Evolutionary conservation across 2,888 invertebrate genomes (phyloP), one percentile per base, ranked within the genome.

Genomic region (Meloe dianella): DNA sequence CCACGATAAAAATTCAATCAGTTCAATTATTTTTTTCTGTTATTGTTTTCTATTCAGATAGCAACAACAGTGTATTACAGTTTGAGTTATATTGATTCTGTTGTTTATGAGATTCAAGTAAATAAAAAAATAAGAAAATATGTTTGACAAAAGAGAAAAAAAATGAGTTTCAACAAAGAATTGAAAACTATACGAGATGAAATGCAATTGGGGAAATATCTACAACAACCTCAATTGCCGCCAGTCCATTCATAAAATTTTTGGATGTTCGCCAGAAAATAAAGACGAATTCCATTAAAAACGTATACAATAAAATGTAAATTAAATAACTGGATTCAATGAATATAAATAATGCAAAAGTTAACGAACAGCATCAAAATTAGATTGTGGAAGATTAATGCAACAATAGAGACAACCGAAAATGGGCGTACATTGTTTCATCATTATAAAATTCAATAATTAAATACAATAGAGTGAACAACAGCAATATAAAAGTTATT

Each of bases 251-350:
- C 47, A 22, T 51, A 51, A 51, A 51, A 51, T 51, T 22, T 51
- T 9, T 51, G 47, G 47, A 51, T 51, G 20, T 9, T 51, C 10
- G 47, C 47, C 47, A 51, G 20, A 10, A 51, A 41, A 38, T n/a
- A 38, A 22, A 51, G 22, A 51, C 0, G 47, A 51, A 51, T 51
- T 20, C 47, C 20, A 51, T 22, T 51, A 51, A 10, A 51, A 51
- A 9, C 22, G n/a, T 17, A 41, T 17, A 41, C 41, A 41, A 41
- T 41, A 41, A 67, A 67, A 64, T 60, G 57, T 62, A 67, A 67
- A 67, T 64, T 67, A 64, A 67, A 67, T 67, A 64, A 64, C 67
- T 58, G 61, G 30, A 57, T 60, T 64, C 61, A 51, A 63, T 57
- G 56, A 51, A 63, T 60, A 63, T 63, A 63, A 66, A 63, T 66